These are phyloP conservation scores for Sebastes matsubarae DNA, from an alignment of 2,797 vertebrate genomes.

Conservation along the genomic window DNA sequence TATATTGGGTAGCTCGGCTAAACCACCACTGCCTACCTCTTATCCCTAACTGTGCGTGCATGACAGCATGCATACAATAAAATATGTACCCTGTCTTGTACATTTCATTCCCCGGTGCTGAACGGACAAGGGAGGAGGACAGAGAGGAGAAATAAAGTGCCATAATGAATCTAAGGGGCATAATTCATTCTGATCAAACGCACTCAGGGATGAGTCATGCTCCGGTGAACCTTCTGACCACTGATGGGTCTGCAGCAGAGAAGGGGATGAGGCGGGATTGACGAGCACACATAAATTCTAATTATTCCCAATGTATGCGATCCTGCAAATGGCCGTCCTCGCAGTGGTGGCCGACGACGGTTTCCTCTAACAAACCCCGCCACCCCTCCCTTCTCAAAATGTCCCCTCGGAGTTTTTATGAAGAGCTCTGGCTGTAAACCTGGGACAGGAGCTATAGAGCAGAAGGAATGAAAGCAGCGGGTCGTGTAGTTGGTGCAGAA, in stretches of 20 bases:
- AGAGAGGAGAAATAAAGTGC: constrained; percentile 83
- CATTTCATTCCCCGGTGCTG: constrained; percentile 76
- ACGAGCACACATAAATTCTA: constrained; percentile 81
- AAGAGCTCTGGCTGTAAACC: constrained; percentile 58
- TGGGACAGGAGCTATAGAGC: constrained; percentile 53
- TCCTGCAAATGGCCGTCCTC: constrained; percentile 77
- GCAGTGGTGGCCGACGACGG: constrained; percentile 65
- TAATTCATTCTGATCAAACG: constrained; percentile 84
- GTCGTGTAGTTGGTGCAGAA: constrained; percentile 44
- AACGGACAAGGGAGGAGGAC: constrained; percentile 80
- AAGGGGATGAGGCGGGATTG: constrained; percentile 63
- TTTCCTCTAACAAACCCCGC: constrained; percentile 54
- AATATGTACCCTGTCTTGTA: constrained; percentile 84
- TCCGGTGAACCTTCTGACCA: constrained; percentile 77
- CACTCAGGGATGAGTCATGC: constrained; percentile 83
- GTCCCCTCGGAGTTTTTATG: constrained; percentile 69
- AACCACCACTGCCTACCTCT: constrained; percentile 52
- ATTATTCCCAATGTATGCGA: constrained; percentile 79
- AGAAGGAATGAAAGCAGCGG: constrained; percentile 62
- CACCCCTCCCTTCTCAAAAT: constrained; percentile 38
- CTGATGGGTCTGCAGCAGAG: constrained; percentile 72
- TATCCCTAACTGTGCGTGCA: constrained; percentile 64
- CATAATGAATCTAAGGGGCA: constrained; percentile 86
- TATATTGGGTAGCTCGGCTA: constrained; percentile 33
- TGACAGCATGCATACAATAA: constrained; percentile 80